These are phyloP conservation scores for Leucosticte australis DNA, from an alignment of 2,113 vertebrate genomes.

Conservation along the genomic window DNA sequence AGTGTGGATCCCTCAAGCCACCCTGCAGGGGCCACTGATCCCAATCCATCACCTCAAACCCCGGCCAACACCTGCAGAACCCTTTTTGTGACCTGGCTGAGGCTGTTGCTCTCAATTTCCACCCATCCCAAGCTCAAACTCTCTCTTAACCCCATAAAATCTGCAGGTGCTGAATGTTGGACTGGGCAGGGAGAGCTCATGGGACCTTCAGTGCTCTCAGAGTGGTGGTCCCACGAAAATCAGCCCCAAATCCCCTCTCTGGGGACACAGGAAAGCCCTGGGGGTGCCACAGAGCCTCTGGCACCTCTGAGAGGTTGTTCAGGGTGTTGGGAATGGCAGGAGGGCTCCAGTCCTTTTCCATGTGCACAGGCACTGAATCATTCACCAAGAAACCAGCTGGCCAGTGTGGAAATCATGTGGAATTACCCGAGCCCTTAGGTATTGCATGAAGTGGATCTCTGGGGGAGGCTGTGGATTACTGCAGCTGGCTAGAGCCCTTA, in stretches of 20 bases:
- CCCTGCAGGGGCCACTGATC: neutral
- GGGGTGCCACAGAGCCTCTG: neutral
- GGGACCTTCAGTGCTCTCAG: neutral
- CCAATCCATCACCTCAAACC: neutral
- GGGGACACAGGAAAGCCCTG: neutral
- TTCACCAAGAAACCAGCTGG: constrained; percentile 57
- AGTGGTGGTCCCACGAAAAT: neutral
- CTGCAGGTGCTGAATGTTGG: neutral
- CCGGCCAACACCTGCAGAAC: neutral
- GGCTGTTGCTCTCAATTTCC: neutral
- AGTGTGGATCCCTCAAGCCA: neutral
- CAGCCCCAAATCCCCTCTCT: neutral
- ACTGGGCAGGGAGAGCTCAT: neutral
- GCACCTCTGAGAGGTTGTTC: neutral
- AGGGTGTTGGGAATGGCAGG: neutral
- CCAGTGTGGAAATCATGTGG: constrained; percentile 48
- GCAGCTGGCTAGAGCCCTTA: constrained; percentile 59
- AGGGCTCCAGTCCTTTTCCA: neutral
- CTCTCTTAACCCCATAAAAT: neutral
- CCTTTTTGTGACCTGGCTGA: neutral
- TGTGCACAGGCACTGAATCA: neutral
- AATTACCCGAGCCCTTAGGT: constrained; percentile 51
- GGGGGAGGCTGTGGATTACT: constrained; percentile 62
- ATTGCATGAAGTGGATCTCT: constrained; percentile 51
- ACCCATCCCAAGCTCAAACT: neutral